A percentile compares a stretch with the other conserved stretches of the same genome.
Conservation (phyloP, 1,140 invertebrate species). For the Asobara japonica region DNA sequence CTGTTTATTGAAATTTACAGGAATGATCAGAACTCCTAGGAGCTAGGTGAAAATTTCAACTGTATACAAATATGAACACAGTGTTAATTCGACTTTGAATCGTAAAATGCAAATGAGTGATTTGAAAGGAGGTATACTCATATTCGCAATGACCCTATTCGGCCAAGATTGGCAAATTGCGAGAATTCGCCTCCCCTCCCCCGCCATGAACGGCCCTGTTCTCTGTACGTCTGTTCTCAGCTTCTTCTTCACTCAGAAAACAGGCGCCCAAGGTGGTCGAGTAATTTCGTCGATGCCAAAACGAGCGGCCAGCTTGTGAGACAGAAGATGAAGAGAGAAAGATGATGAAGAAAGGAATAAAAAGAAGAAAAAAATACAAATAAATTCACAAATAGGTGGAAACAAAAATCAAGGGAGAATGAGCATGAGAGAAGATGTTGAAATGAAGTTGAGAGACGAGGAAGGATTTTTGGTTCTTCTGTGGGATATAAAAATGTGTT, state of each 20-base stretch:
- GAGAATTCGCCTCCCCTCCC: constrained; percentile 54
- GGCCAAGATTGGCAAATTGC: constrained; percentile 63
- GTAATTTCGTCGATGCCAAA: constrained; percentile 62
- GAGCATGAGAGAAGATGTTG: background rate
- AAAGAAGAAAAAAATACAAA: no score
- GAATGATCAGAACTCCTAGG: no score
- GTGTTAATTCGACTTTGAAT: constrained; percentile 64
- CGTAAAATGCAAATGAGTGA: constrained; percentile 66
- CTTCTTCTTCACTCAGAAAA: constrained; percentile 13
- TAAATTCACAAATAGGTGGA: constrained; percentile 36
- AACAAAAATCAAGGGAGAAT: constrained; percentile 29
- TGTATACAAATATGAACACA: no score
- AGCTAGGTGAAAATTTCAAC: no score
- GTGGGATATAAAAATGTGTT: constrained; percentile 67
- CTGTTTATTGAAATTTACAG: no score
- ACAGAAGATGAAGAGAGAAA: constrained; percentile 14
- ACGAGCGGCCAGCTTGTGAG: constrained; percentile 43
- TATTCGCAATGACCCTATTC: background rate
- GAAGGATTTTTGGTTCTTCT: constrained; percentile 47
- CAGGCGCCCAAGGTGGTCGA: constrained; percentile 66
- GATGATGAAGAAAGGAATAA: constrained; percentile 30
- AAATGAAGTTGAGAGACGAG: constrained; percentile 21
- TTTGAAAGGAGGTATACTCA: constrained; percentile 16
- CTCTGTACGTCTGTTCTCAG: background rate
- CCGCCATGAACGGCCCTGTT: background rate